Evolutionary conservation across 2,113 vertebrate genomes (phyloP).

Genomic region (Chauna torquata): DNA sequence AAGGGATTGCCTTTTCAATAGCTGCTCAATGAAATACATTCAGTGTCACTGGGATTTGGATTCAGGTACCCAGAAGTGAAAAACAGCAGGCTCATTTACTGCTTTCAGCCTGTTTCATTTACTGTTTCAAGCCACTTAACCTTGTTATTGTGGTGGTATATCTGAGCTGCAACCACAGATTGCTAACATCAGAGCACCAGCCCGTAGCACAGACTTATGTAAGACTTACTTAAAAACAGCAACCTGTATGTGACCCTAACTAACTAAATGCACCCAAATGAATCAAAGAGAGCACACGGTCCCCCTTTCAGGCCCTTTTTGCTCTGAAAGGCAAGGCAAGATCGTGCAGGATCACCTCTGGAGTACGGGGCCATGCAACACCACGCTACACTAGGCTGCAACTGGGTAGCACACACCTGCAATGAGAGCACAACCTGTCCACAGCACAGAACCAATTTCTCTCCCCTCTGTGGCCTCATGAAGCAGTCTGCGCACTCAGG

Average conservation of each 20-base stretch:
- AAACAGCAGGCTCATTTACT: background rate
- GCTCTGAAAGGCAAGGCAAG: background rate
- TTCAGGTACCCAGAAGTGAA: background rate
- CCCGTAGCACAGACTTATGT: accelerated
- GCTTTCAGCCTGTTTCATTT: background rate
- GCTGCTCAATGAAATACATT: background rate
- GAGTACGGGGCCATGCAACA: accelerated
- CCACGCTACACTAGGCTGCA: background rate
- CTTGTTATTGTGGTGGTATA: background rate
- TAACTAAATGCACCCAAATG: background rate
- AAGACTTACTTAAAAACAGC: background rate
- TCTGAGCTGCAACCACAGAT: background rate
- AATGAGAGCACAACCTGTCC: background rate
- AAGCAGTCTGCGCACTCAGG: background rate
- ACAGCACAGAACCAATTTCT: too few species aligned
- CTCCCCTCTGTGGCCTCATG: accelerated
- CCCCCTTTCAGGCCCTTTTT: background rate
- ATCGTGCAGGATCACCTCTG: background rate
- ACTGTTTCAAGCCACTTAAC: background rate
- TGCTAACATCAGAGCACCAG: background rate
- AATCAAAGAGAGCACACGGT: background rate
- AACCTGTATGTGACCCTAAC: background rate
- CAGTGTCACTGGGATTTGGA: background rate
- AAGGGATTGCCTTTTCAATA: background rate
- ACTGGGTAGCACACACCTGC: background rate